Evolutionary conservation across 2,888 invertebrate genomes (phyloP), one percentile per base, ranked within the genome.

Genomic region (Nymphalis urticae): DNA sequence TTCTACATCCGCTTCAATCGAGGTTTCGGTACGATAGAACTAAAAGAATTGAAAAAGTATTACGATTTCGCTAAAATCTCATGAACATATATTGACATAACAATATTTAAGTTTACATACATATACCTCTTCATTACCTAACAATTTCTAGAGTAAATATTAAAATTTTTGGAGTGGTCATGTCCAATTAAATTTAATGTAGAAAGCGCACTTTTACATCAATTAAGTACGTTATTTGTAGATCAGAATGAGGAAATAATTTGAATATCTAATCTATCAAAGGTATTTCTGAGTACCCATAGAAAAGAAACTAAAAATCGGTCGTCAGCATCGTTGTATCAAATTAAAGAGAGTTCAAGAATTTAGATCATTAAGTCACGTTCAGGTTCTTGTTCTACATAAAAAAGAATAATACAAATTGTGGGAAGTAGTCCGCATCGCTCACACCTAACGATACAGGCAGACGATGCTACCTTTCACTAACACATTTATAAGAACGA

Each of bases 361-460:
- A 77, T 76, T 75, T 79, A 73, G 80, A 80, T 81, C 78, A 81
- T 75, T 77, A 74, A 80, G 79, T 79, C 79, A 77, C 76, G 75
- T 77, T 76, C 81, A 85, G 85, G 87, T 89, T 85, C 80, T 85
- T 86, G 86, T 77, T 81, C 87, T 81, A 83, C 80, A 79, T 77
- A 80, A 81, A 81, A 79, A 77, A 80, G 75, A 75, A 78, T 75
- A 81, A 81, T 80, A 84, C 75, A 80, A 83, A 81, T 81, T 82
- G 85, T 87, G 87, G 79, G 87, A 91, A 90, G 85, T 89, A 85
- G 89, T 84, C 84, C 89, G 85, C 82, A 77, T 82, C 85, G 81
- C 75, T 76, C 71, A 68, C 68, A 72, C 75, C 75, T 76, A 75
- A 76, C 76, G 74, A 77, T 77, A 75, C 74, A 75, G 70, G 76